Base-by-base conservation (phyloP, 2,113 vertebrate species). In the Halichoeres trimaculatus region DNA sequence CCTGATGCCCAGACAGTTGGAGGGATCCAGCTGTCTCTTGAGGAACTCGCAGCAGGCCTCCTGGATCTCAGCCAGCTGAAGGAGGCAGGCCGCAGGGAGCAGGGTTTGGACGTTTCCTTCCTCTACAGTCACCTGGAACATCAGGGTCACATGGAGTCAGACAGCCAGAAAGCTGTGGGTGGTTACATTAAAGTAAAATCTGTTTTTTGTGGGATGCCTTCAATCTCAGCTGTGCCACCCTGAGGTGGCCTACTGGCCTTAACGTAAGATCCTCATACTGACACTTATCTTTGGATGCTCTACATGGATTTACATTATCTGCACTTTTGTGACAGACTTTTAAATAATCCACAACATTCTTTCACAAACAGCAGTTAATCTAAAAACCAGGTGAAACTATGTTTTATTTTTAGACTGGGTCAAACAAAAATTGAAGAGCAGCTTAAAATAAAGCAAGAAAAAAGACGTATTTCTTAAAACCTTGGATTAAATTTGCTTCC, bases 1-100 rank as follows among this genome's bases (percentile, higher is more conserved):
- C 75, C 98, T 94, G 90, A 99, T 99, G 74, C 98, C 98, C 73
- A 99, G 90, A 89, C 98, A 99, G 91, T 99, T 99, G 74, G 98
- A 99, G 24, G 98, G 98, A 86, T 99, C 98, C 76, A 99, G 91
- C 51, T 99, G 98, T 70, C 98, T 95, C 91, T 99, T 99, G 30
- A 99, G 94, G 89, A 99, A 99, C 85, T 99, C 98, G 0, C 98
- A 99, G 83, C 98, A 99, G 40, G 98, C 97, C 84, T 99, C 98
- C 92, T 99, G 98, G 89, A 99, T 99, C 89, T 99, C 98, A 0
- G 97, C 98, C 88, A 99, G 94, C 89, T 99, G 98, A 36, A 99
- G 95, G 17, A 99, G 96, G 79, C 98, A 99, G 50, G 98, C 98
- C 1, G 98, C 98, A 0, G 98, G 98, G 70, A 99, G 88, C 80